These are phyloP conservation scores for Dendrocincla tyrannina DNA, from an alignment of 2,797 vertebrate species.

Conservation along the genomic window DNA sequence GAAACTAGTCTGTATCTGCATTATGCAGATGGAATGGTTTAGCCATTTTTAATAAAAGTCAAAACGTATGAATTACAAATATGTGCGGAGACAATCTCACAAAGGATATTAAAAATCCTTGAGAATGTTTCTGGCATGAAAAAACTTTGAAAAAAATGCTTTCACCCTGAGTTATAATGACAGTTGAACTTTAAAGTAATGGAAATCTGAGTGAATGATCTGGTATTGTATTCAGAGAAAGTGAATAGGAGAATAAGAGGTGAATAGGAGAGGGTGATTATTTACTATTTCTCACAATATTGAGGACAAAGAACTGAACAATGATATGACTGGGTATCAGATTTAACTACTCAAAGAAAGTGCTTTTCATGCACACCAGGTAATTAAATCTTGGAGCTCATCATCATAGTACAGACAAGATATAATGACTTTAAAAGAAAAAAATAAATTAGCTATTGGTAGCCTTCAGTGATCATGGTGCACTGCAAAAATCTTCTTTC, in stretches of 20 bases:
- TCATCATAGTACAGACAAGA: accelerated
- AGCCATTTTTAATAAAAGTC: constrained; percentile 58
- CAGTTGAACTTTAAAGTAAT: background rate
- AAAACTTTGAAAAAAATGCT: background rate
- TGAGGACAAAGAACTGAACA: constrained; percentile 10
- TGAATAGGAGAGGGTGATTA: constrained; percentile 6
- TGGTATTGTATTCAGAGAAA: background rate
- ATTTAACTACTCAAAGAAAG: background rate
- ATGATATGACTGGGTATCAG: background rate
- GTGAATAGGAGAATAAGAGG: background rate
- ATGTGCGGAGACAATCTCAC: constrained; percentile 49
- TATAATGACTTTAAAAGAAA: background rate
- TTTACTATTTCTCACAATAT: constrained; percentile 36
- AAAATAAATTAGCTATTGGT: background rate
- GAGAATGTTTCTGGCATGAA: constrained; percentile 27
- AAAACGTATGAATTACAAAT: constrained; percentile 52
- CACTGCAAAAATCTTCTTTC: background rate
- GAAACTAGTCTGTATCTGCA: background rate
- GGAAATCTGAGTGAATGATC: constrained; percentile 32
- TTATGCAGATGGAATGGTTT: constrained; percentile 45
- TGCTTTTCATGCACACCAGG: background rate
- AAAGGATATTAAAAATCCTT: constrained; percentile 71
- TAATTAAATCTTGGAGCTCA: constrained; percentile 34
- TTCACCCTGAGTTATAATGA: background rate
- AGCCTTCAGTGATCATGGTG: background rate